Conservation (phyloP, 2,888 invertebrate genomes). For the Arge pagana region DNA sequence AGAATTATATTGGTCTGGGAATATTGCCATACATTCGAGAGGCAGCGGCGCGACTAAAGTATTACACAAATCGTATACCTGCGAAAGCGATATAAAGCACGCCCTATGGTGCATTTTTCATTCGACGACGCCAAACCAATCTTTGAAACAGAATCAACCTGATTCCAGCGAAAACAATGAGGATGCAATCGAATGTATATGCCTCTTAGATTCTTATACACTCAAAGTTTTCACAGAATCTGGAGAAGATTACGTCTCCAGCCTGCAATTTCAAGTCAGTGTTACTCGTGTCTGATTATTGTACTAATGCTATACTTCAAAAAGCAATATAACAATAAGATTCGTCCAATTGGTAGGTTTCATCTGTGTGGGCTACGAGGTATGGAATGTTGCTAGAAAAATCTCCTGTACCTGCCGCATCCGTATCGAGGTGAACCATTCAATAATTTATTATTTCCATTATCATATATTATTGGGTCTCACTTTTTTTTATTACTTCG, state of each 20-base stretch:
- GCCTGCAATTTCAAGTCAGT: conserved; percentile 70
- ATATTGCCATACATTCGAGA: conserved; percentile 70
- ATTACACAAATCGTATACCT: conserved; percentile 70
- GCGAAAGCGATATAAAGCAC: conserved; percentile 81
- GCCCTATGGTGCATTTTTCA: conserved; percentile 74
- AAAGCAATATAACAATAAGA: conserved; percentile 7
- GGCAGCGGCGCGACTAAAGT: conserved; percentile 45
- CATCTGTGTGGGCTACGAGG: conserved; percentile 81
- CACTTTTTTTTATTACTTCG: background rate
- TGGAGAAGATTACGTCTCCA: conserved; percentile 82
- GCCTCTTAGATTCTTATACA: conserved; percentile 75
- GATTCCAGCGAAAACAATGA: conserved; percentile 61
- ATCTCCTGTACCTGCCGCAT: conserved; percentile 41
- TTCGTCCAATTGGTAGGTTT: conserved; percentile 67
- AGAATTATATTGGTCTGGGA: conserved; percentile 84
- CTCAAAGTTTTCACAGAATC: conserved; percentile 78
- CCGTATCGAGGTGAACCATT: conserved; percentile 38
- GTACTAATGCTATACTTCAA: conserved; percentile 1
- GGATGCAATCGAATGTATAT: conserved; percentile 68
- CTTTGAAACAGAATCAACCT: conserved; percentile 59
- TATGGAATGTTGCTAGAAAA: conserved; percentile 86
- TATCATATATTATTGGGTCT: background rate
- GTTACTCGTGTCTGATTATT: background rate
- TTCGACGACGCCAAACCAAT: conserved; percentile 59
- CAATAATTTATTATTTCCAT: background rate